Conservation (phyloP, 2,888 invertebrate genomes). For the Campoplex capitator region DNA sequence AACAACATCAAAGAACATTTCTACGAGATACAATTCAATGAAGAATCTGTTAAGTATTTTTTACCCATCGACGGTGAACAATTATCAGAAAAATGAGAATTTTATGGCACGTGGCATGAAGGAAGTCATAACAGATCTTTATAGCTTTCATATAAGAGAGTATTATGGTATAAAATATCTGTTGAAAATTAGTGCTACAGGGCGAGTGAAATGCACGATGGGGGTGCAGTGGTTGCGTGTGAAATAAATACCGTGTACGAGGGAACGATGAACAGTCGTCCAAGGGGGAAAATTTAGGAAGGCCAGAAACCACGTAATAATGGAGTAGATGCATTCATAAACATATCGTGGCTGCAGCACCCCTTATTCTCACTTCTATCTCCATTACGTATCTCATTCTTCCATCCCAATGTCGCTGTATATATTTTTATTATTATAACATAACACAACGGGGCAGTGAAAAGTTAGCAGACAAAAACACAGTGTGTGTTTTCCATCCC, state of each 20-base stretch:
- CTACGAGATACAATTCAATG: no score
- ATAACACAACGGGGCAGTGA: conserved; percentile 67
- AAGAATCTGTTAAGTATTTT: not conserved
- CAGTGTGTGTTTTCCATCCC: conserved; percentile 17
- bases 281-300: conserved; percentile 5
- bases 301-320: conserved; percentile 44
- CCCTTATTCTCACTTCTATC: not conserved
- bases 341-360: conserved; percentile 62
- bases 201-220: conserved; percentile 3
- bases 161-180: not conserved
- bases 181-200: not conserved
- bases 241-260: conserved; percentile 67
- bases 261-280: conserved; percentile 20
- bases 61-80: not conserved
- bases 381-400: conserved; percentile 11
- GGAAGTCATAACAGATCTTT: not conserved
- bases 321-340: conserved; percentile 66
- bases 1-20: no score
- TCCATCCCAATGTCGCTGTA: conserved; percentile 34
- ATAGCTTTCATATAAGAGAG: not conserved
- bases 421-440: conserved; percentile 47
- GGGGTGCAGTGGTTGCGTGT: conserved; percentile 22
- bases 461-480: conserved; percentile 56
- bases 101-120: not conserved
- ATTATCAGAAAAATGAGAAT: not conserved